Base-by-base conservation (phyloP, 2,888 invertebrate species). In the Acholoe squamosa region DNA sequence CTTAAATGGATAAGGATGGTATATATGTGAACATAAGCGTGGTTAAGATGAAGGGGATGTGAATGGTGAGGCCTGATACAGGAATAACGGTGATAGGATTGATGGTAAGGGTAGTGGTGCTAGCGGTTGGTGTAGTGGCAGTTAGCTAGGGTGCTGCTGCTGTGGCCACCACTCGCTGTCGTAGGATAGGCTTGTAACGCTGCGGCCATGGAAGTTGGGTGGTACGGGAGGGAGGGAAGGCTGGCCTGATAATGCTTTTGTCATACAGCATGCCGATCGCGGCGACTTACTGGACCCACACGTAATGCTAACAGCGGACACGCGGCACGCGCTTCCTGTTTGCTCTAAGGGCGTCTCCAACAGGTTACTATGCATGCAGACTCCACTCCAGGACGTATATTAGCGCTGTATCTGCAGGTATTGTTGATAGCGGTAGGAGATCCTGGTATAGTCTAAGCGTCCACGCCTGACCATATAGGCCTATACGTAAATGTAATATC, bases 181-280 rank as follows among this genome's bases (percentile, higher is more conserved):
- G 71, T 71, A 28, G 25, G 14, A 0, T 43, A 43, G 43, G 43
- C 43, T 43, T 43, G 43, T 10, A 43, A 10, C 43, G 43, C 43
- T 43, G 43, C 43, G 43, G 43, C 43, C 43, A 28, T 14, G 71
- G 71, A 28, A 16, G 71, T n/a, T 7, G 28, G 7, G 1, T 19
- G 61, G 61, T n/a, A n/a, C 1, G 61, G 61, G 61, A 61, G 61
- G 61, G 61, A 19, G 61, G 19, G 19, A 61, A 19, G 61, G n/a
- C 61, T n/a, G 61, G 61, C 61, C 61, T 61, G 22, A 14, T 80
- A 80, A 80, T 80, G 80, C 80, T 80, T 34, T 80, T 80, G 80
- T 80, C 80, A 80, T 80, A 33, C 80, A 80, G 80, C 34, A 33
- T 19, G 43, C 34, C 22, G 22, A 25, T 14, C 80, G 80, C 28